Conservation (phyloP, 2,888 invertebrate genomes). For the Xiphydria camelus region DNA sequence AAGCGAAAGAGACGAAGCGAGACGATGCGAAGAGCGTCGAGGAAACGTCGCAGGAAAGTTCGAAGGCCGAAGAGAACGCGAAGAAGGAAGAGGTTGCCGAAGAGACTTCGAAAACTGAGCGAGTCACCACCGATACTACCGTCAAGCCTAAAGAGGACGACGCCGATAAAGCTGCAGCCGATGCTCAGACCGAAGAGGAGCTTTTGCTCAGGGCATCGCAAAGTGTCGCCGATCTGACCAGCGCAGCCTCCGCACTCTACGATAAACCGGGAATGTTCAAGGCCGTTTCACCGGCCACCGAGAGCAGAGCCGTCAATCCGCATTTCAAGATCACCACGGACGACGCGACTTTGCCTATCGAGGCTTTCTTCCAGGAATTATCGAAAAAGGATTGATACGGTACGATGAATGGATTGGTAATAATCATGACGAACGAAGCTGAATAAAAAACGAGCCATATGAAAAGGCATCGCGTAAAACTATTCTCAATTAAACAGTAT, state of each 20-base stretch:
- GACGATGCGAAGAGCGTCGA: neutral
- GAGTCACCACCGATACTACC: neutral
- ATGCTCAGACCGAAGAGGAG: conserved; percentile 43
- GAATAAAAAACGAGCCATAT: too few species aligned
- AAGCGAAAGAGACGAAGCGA: neutral
- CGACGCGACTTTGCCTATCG: conserved; percentile 78
- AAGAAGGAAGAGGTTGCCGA: neutral
- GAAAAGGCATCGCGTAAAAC: too few species aligned
- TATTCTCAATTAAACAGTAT: too few species aligned
- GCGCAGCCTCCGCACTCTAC: conserved; percentile 73
- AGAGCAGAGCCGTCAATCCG: conserved; percentile 67
- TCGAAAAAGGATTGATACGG: conserved; percentile 66
- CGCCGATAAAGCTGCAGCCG: conserved; percentile 23
- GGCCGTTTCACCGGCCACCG: conserved; percentile 64
- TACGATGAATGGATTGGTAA: conserved; percentile 9
- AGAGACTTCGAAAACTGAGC: neutral
- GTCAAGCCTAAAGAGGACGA: too few species aligned
- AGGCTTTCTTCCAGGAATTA: conserved; percentile 78
- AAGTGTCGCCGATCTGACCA: conserved; percentile 73
- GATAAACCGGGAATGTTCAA: conserved; percentile 74
- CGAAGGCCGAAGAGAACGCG: too few species aligned
- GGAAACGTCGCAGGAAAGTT: too few species aligned
- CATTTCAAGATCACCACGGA: conserved; percentile 78
- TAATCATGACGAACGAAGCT: too few species aligned
- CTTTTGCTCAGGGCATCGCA: conserved; percentile 60